Base-by-base conservation (phyloP, 2,888 invertebrate genomes). In the Dorcus hopei region DNA sequence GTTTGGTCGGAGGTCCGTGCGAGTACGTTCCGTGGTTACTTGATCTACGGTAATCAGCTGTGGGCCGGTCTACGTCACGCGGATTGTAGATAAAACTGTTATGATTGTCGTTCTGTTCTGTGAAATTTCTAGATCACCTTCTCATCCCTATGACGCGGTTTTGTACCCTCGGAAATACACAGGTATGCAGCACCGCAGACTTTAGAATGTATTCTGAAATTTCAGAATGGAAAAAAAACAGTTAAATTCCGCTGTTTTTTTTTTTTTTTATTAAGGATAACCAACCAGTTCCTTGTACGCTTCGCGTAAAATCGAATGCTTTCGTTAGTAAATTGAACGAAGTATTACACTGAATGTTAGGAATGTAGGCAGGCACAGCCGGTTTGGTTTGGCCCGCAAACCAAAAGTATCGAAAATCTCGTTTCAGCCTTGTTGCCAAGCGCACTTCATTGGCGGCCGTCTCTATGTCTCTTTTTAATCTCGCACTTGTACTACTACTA, bases 361-460 rank as follows among this genome's bases (percentile, higher is more conserved):
- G 70, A 69, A 71, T 70, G 68, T 69, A 67, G 68, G 64, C 63
- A 64, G 65, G 66, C 54, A 61, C 60, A 72, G 73, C 74, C 71
- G 73, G 74, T 74, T 74, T 70, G 51, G 58, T 59, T 47, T 58
- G 53, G 52, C 49, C 49, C 38, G 26, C 58, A 61, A 61, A 68
- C 70, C 68, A 68, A 73, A 74, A 72, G 70, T 70, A 72, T 71
- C 72, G 70, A 73, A 73, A 73, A 72, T 68, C 70, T 67, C 65
- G 69, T 67, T 68, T 60, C 58, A 64, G 68, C 65, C 69, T 70
- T 74, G 74, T 74, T 74, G 71, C 74, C 71, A 74, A 67, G 73
- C 70, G 69, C 64, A 64, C 67, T 65, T 61, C 64, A 70, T 70
- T 70, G 69, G 67, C 26, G 26, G 26, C 52, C 60, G 62, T 60